Evolutionary conservation across 2,888 invertebrate species (phyloP), one percentile per base, ranked within the genome.

Genomic region (Lissocephala sabroskyi): DNA sequence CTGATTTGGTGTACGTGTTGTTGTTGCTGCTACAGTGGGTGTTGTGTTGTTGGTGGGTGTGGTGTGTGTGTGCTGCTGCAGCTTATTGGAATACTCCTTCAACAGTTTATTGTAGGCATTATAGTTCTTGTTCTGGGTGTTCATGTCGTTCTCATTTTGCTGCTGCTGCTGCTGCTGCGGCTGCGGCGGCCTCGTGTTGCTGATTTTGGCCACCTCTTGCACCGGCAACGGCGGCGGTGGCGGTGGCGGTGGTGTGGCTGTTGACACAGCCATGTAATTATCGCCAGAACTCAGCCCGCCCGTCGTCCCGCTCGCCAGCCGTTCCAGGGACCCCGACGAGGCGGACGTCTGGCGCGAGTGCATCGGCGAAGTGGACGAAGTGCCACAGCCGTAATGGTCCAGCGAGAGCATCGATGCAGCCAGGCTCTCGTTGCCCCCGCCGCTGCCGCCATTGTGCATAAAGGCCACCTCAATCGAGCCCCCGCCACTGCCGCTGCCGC

Each of bases 61-160:
- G n/a, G n/a, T n/a, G n/a, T 60, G 60, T 49, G 63, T 65, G 3
- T 4, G 10, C 47, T 79, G 23, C 4, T 7, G 70, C 54, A 80
- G 67, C 63, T 80, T 80, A 59, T 78, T 73, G 63, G 83, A 78
- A 74, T 77, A 82, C 67, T 82, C 80, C 73, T 83, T 82, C 52
- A 82, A 65, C 59, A 82, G 77, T 57, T 83, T 82, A 73, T 78
- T 82, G 66, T 82, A 82, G 59, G 79, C 77, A 66, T 76, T 78
- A 61, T 70, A 62, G 61, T 71, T 68, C 62, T 82, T 80, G 60
- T 83, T 83, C 56, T 82, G 81, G 51, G 70, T 75, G 65, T 82
- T 84, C 81, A 81, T 80, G 62, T 83, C 81, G 62, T 82, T 81
- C 66, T 83, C 82, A 65, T 81, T 82, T 60, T 79, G 79, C 52